These are phyloP conservation scores for Sceliomorpha sp. DNA, from an alignment of 2,888 invertebrate genomes.

Conservation along the genomic window DNA sequence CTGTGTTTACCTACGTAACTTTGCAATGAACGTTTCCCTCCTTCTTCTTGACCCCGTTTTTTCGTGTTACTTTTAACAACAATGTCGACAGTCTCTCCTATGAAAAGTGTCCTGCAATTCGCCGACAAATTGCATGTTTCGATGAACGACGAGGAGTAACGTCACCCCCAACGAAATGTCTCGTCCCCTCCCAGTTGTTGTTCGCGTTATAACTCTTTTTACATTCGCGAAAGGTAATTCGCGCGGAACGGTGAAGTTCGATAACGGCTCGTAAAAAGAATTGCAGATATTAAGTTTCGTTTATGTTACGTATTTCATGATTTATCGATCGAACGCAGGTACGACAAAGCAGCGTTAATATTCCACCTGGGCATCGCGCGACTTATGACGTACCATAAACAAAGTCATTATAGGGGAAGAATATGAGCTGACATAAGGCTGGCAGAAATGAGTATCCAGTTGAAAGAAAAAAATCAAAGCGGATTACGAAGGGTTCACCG, in stretches of 20 bases:
- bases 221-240: slow-evolving; percentile 28
- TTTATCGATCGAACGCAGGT: slow-evolving; percentile 48
- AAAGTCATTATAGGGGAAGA: slow-evolving; percentile 71
- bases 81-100: too few relatives aligned
- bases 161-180: too few relatives aligned
- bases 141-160: too few relatives aligned
- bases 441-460: slow-evolving; percentile 43
- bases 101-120: too few relatives aligned
- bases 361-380: slow-evolving; percentile 66
- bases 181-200: too few relatives aligned
- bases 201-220: slow-evolving; percentile 28
- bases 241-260: slow-evolving; percentile 15
- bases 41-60: too few relatives aligned
- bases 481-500: slow-evolving; percentile 65
- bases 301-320: slow-evolving; percentile 35
- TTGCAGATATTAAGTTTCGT: slow-evolving; percentile 33
- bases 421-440: slow-evolving; percentile 62
- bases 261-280: slow-evolving; percentile 38
- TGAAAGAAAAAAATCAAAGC: slow-evolving; percentile 68
- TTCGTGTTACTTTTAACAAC: too few relatives aligned
- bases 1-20: slow-evolving; percentile 29
- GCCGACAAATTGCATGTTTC: too few relatives aligned
- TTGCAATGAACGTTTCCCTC: too few relatives aligned
- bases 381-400: slow-evolving; percentile 72
- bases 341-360: slow-evolving; percentile 33